These are phyloP conservation scores for Hyposmocoma kahamanoa DNA, from an alignment of 1,140 invertebrate species.

Conservation along the genomic window DNA sequence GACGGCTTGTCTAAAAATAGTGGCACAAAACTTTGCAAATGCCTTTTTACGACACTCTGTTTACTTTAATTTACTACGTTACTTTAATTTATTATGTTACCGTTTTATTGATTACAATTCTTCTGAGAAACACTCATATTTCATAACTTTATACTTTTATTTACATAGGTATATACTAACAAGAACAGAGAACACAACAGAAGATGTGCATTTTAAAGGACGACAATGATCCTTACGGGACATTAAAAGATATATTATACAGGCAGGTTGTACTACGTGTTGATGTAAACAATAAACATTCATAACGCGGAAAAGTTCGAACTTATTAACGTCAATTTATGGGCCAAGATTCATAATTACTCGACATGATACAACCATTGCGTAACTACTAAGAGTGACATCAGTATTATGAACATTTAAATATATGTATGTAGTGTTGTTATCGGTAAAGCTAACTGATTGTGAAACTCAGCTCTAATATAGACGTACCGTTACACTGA, in stretches of 20 bases:
- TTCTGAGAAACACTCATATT: too few relatives aligned
- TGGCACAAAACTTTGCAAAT: constrained; percentile 5
- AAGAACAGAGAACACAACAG: too few relatives aligned
- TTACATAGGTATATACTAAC: too few relatives aligned
- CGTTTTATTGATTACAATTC: too few relatives aligned
- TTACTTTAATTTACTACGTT: too few relatives aligned
- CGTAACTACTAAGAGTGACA: too few relatives aligned
- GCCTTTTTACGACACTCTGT: constrained; percentile 3
- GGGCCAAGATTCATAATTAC: not conserved
- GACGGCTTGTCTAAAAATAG: constrained; percentile 22
- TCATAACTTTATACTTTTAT: too few relatives aligned
- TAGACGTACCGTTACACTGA: not conserved
- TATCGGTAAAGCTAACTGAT: not conserved
- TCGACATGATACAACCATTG: too few relatives aligned
- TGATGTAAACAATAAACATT: not conserved
- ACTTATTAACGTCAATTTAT: not conserved
- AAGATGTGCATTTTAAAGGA: too few relatives aligned
- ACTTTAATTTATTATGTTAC: too few relatives aligned
- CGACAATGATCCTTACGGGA: too few relatives aligned
- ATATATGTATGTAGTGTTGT: not conserved
- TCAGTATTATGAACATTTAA: not conserved
- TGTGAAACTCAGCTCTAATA: not conserved
- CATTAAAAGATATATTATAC: too few relatives aligned
- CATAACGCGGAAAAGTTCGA: not conserved
- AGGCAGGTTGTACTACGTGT: not conserved